Evolutionary conservation across 2,797 vertebrate genomes (phyloP).

Genomic region (Mormyrus proboscirostris): DNA sequence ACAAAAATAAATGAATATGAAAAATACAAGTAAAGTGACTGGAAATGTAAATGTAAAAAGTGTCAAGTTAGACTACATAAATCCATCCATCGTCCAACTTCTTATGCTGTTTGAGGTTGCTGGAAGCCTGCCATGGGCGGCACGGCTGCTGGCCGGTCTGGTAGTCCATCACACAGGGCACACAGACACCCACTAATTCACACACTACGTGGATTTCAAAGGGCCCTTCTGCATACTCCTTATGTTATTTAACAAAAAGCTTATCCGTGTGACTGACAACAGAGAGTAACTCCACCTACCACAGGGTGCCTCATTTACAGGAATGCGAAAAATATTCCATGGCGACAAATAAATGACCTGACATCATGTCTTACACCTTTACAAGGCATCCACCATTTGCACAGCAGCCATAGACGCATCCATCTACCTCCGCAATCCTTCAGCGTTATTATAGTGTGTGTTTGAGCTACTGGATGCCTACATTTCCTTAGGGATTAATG

Average conservation of each 20-base stretch:
- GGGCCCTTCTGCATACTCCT: background rate
- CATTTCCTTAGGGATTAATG: background rate
- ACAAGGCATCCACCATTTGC: background rate
- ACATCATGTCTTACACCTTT: background rate
- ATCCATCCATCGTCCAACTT: background rate
- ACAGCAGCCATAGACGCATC: background rate
- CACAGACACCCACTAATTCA: background rate
- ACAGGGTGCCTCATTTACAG: background rate
- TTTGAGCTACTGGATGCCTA: background rate
- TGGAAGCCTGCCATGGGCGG: background rate
- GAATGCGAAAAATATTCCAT: background rate
- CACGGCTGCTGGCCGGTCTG: background rate
- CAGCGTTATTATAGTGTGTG: background rate
- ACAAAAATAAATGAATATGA: background rate
- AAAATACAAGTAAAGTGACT: background rate
- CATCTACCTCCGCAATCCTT: background rate
- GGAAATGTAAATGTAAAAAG: background rate
- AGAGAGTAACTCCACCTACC: background rate
- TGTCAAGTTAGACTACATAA: background rate
- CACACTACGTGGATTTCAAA: background rate
- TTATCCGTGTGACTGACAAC: background rate
- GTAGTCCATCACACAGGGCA: background rate
- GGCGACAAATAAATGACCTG: background rate
- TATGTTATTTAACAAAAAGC: background rate
- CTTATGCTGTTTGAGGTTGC: background rate